Evolutionary conservation across 2,797 vertebrate genomes (phyloP).

Genomic region (Chelonia mydas): DNA sequence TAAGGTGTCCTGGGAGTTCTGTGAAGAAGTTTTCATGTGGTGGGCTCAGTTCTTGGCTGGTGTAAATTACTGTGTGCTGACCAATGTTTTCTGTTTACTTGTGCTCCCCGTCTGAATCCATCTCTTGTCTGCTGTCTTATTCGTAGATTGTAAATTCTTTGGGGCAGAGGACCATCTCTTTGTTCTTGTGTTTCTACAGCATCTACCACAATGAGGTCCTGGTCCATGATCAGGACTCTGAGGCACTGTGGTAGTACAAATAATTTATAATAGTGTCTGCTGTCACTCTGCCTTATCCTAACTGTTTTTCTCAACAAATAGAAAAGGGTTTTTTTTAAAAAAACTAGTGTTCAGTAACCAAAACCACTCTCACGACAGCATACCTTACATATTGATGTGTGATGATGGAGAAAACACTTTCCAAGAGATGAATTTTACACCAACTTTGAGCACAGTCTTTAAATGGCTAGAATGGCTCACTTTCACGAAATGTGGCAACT

Average conservation of each 20-base stretch:
- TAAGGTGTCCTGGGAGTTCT: neutral
- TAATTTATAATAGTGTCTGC: neutral
- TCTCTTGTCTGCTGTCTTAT: neutral
- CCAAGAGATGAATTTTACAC: neutral
- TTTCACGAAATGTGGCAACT: neutral
- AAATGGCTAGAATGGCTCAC: neutral
- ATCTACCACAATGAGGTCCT: neutral
- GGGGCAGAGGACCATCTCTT: neutral
- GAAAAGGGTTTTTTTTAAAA: neutral
- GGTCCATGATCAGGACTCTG: neutral
- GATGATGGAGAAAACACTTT: neutral
- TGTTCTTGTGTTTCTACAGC: neutral
- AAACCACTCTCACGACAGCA: neutral
- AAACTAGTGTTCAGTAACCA: neutral
- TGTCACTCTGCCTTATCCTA: neutral
- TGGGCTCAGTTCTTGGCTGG: neutral
- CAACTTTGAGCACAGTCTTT: neutral
- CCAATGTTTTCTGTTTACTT: neutral
- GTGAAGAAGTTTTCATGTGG: neutral
- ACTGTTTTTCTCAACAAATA: accelerated
- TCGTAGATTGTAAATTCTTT: neutral
- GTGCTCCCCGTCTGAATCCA: neutral
- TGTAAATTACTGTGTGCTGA: neutral
- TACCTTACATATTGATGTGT: neutral
- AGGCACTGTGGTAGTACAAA: neutral